phyloP scores from a whole-genome alignment of 2,888 invertebrate species.

The Caenorhabditis japonica region DNA sequence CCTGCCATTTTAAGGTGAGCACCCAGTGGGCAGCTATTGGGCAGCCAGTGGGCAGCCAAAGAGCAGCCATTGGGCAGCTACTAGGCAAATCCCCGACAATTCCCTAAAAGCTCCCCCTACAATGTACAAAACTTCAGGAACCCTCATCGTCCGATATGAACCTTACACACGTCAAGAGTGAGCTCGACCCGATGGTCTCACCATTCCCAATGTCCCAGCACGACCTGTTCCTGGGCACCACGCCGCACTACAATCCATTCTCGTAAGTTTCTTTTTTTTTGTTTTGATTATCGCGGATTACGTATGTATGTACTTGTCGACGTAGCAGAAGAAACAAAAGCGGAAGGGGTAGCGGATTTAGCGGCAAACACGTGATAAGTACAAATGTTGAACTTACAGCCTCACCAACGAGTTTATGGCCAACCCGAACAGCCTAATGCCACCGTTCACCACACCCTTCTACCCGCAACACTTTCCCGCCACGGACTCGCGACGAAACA shows the following conservation, averaged over 20 bases:
- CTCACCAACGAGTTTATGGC: slow-evolving; percentile 36
- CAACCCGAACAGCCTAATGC: slow-evolving; percentile 19
- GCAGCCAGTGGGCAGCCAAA: too few relatives aligned
- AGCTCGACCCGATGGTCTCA: slow-evolving; percentile 29
- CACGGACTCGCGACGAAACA: slow-evolving; percentile 48
- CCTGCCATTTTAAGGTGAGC: too few relatives aligned
- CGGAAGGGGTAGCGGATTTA: slow-evolving; percentile 11
- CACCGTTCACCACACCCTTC: slow-evolving; percentile 34
- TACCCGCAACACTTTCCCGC: slow-evolving; percentile 30
- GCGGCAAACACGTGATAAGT: too few relatives aligned
- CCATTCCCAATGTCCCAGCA: slow-evolving; percentile 31
- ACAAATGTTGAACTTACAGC: slow-evolving; percentile 17
- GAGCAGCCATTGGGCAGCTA: too few relatives aligned
- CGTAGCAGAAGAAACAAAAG: slow-evolving; percentile 28
- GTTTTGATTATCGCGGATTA: too few relatives aligned
- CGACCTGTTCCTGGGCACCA: slow-evolving; percentile 23
- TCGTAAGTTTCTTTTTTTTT: slow-evolving; percentile 41
- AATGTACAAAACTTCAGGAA: too few relatives aligned
- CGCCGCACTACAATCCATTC: slow-evolving; percentile 35
- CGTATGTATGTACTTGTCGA: slow-evolving; percentile 37
- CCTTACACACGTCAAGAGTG: slow-evolving; percentile 36
- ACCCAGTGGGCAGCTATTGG: too few relatives aligned
- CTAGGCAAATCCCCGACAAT: too few relatives aligned
- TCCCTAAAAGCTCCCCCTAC: too few relatives aligned
- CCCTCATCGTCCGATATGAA: slow-evolving; percentile 18